Conservation (phyloP, 2,797 vertebrate species). For the Siniperca obscura region DNA sequence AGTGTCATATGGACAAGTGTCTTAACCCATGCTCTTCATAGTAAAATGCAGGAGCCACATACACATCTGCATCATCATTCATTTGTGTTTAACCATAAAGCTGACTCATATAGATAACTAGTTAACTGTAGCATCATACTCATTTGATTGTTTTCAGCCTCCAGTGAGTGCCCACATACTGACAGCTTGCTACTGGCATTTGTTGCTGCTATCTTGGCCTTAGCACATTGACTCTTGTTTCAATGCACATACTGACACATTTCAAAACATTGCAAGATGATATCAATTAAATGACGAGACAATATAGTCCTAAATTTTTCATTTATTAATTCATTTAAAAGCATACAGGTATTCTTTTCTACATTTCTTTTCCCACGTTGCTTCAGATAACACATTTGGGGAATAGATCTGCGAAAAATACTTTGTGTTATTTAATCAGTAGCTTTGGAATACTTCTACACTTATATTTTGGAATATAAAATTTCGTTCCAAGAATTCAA, state of each 20-base stretch:
- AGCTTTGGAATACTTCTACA: neutral
- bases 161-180: neutral
- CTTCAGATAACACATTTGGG: neutral
- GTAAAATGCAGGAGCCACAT: neutral
- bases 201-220: neutral
- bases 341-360: neutral
- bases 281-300: slow-evolving; percentile 11
- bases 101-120: neutral
- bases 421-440: neutral
- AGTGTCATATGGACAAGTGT: neutral
- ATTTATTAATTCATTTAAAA: slow-evolving; percentile 7
- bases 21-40: neutral
- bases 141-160: neutral
- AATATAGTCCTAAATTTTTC: neutral
- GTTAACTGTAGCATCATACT: neutral
- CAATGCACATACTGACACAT: neutral
- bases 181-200: neutral
- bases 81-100: neutral
- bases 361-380: neutral
- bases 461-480: neutral
- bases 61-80: neutral
- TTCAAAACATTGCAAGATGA: neutral
- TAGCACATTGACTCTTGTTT: neutral
- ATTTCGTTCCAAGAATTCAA: too few relatives aligned
- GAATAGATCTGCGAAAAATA: neutral